Evolutionary conservation across 2,888 invertebrate genomes (phyloP).

Genomic region (Chymomyza caudatula): DNA sequence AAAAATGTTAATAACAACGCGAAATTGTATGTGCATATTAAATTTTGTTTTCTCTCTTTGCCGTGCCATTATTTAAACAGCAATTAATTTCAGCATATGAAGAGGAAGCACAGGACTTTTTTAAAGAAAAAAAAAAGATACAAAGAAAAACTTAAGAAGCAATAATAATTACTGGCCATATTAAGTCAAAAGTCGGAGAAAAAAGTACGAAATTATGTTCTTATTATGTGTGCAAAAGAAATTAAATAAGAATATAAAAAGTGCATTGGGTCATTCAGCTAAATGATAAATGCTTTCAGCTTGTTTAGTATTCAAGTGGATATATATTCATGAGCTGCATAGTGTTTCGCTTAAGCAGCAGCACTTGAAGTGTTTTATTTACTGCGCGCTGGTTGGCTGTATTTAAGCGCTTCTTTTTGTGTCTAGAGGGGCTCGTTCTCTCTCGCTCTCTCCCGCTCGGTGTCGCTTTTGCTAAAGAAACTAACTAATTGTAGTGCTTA

Average conservation of each 20-base stretch:
- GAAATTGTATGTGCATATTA: constrained; percentile 35
- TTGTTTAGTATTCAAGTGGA: neutral
- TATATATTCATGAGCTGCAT: neutral
- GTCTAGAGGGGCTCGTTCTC: no score
- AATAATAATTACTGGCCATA: constrained; percentile 39
- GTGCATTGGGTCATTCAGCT: neutral
- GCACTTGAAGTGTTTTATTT: neutral
- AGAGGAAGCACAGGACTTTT: neutral
- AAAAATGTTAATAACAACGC: constrained; percentile 48
- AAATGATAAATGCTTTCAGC: neutral
- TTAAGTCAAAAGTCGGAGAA: neutral
- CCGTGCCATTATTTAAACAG: constrained; percentile 37
- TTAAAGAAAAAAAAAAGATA: neutral
- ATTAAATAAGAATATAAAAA: neutral
- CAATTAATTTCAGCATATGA: constrained; percentile 46
- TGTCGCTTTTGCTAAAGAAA: no score
- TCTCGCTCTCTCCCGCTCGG: no score
- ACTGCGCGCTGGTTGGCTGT: no score
- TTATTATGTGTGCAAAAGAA: neutral
- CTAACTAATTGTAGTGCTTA: no score
- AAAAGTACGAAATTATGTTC: neutral
- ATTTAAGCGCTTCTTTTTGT: no score
- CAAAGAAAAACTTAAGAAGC: constrained; percentile 15
- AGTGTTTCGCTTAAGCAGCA: neutral
- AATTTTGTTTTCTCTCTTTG: constrained; percentile 4